These are phyloP conservation scores for Tarsius wallacei DNA, from an alignment of 2,797 vertebrate genomes.

Conservation along the genomic window DNA sequence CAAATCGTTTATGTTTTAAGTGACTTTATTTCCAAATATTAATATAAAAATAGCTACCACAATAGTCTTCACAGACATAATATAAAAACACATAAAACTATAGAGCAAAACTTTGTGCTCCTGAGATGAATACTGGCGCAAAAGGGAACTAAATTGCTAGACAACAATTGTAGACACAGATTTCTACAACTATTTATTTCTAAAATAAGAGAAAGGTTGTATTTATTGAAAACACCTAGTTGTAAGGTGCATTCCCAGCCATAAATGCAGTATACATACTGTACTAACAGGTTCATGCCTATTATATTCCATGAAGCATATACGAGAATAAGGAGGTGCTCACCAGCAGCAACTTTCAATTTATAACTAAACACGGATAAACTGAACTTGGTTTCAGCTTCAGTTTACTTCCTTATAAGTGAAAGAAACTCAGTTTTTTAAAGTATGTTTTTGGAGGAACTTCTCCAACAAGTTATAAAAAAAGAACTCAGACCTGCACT, in stretches of 20 bases:
- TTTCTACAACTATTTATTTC: not conserved
- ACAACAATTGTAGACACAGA: not conserved
- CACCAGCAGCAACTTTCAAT: not conserved
- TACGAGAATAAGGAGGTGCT: not conserved
- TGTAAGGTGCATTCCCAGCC: not conserved
- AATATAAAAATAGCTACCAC: not conserved
- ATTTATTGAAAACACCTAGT: slow-evolving; percentile 53
- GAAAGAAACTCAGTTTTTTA: slow-evolving; percentile 26
- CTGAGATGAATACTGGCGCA: not conserved
- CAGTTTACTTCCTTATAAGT: slow-evolving; percentile 30
- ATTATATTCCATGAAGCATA: not conserved
- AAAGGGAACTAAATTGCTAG: not conserved
- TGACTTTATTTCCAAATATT: slow-evolving; percentile 28
- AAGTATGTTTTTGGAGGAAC: not conserved
- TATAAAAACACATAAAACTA: slow-evolving; percentile 52
- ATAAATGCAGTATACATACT: not conserved
- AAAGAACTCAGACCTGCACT: not conserved
- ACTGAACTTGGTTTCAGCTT: not conserved
- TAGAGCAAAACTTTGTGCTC: slow-evolving; percentile 1
- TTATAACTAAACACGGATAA: slow-evolving; percentile 5
- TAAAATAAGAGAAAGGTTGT: slow-evolving; percentile 7
- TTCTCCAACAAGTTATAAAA: slow-evolving; percentile 13
- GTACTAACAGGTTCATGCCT: not conserved
- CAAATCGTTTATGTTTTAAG: slow-evolving; percentile 48
- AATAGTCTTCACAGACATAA: not conserved